These are phyloP conservation scores for Agrochola circellaris DNA, from an alignment of 2,888 invertebrate genomes.

Conservation along the genomic window DNA sequence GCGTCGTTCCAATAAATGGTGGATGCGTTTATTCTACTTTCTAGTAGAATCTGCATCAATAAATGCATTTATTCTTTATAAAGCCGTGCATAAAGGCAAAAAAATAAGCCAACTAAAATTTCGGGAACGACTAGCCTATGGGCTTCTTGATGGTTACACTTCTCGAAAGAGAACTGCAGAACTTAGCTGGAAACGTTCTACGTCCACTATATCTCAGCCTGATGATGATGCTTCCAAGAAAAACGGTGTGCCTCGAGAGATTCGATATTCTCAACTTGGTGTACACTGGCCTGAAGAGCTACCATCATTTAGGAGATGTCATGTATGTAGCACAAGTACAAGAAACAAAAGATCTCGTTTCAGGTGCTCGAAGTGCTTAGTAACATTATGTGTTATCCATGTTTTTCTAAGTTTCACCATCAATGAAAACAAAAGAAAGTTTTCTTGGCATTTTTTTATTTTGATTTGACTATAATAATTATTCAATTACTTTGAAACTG, in stretches of 20 bases:
- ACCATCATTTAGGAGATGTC: slow-evolving; percentile 34
- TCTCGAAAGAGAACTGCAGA: slow-evolving; percentile 3
- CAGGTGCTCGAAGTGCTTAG: too few species aligned
- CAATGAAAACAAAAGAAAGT: too few species aligned
- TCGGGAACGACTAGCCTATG: slow-evolving; percentile 33
- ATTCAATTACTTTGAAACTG: too few species aligned
- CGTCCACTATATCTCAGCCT: too few species aligned
- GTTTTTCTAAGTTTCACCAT: too few species aligned
- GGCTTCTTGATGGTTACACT: slow-evolving; percentile 33
- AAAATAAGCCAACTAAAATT: background rate
- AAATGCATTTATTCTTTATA: slow-evolving; percentile 17
- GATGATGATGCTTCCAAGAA: slow-evolving; percentile 10
- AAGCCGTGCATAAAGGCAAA: slow-evolving; percentile 6
- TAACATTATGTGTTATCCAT: too few species aligned
- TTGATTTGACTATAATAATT: too few species aligned
- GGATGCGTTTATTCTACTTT: too few species aligned
- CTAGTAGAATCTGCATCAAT: too few species aligned
- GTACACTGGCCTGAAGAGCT: slow-evolving; percentile 38
- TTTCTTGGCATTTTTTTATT: too few species aligned
- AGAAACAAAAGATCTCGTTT: too few species aligned
- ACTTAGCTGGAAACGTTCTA: too few species aligned
- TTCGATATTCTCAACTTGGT: slow-evolving; percentile 39
- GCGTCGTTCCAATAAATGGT: slow-evolving; percentile 2
- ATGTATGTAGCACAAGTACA: slow-evolving; percentile 6
- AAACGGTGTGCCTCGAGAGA: slow-evolving; percentile 27